Base-by-base conservation (phyloP, 2,113 vertebrate genomes). In the Dunckerocampus dactyliophorus region DNA sequence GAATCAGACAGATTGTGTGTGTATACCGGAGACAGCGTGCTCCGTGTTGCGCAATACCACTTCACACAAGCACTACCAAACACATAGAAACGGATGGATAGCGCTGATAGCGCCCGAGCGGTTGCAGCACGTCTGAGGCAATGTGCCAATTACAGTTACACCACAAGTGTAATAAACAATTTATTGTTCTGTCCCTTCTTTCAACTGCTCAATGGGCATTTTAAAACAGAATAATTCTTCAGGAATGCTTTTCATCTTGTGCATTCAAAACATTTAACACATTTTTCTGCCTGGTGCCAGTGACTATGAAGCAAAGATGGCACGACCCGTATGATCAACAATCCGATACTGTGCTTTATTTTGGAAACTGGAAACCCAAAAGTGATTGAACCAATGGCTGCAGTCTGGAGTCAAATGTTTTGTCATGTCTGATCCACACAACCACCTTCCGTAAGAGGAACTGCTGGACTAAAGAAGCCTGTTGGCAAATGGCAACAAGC, bases 381-480 rank as follows among this genome's bases (percentile, higher is more conserved):
- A n/a, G n/a, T n/a, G n/a, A n/a, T n/a, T n/a, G n/a, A n/a, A n/a
- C n/a, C n/a, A n/a, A n/a, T n/a, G n/a, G n/a, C n/a, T n/a, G 31
- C 31, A 34, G 31, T 34, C 7, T 34, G 31, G 31, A 34, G 31
- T 34, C 24, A 28, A 28, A 28, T 28, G 24, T 28, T 28, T 7
- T 34, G 31, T 8, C 31, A 34, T 34, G 24, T 28, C 24, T 28
- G 2, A 28, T 28, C 24, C 5, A 46, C 13, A 57, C 11, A 11
- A n/a, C 53, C 19, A 53, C 13, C 17, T 62, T 50, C 62, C 39
- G 21, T 45, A 20, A 53, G 37, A 47, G 10, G 53, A 20, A 49
- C 19, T 45, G 22, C 51, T 24, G 9, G 22, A 46, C 20, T 8
- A 37, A 55, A 11, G 21, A 19, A 22, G 11, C 28, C 5, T 2